Base-by-base conservation (phyloP, 2,888 invertebrate species). In the Sipha maydis region DNA sequence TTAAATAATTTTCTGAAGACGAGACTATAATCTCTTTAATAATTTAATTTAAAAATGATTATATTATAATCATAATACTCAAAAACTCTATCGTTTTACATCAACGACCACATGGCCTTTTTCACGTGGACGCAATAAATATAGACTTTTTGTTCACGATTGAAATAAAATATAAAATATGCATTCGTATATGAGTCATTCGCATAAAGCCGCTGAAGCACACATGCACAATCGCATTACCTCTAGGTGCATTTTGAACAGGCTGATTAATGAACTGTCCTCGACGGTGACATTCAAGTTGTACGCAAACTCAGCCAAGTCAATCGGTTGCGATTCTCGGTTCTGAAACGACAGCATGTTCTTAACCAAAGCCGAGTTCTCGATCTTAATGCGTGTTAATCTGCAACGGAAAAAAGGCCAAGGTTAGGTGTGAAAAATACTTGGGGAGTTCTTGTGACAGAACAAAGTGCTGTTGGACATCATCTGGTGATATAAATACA, bases 321-420 rank as follows among this genome's bases (percentile, higher is more conserved):
- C 82, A 48, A 88, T 25, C 48, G 88, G 88, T 19, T 88, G 80
- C 8, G 75, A 17, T 28, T 73, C 73, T 48, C 61, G 88, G 34
- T 88, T 88, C 19, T 88, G 88, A 31, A 88, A 88, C 75, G 31
- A 82, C 80, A 82, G 41, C 88, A 88, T 88, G 75, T 88, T 88
- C 34, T 88, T 88, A 48, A 67, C 88, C 67, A 88, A 19, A 76
- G 88, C 88, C 31, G 88, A 88, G 48, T 88, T 82, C 31, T 88
- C 88, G 41, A 88, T 48, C 25, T 80, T 82, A 34, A 88, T 88
- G 28, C 88, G 80, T 28, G 88, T 88, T 75, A 88, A 76, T 82
- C 88, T 88, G 3, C 75, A 75, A 61, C 25, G 61, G 25, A 21
- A 25, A 25, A 25, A 54, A 34, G 25, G 11, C 48, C 48, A 14